Conservation (phyloP, 2,888 invertebrate genomes). For the Prenolepis imparis region DNA sequence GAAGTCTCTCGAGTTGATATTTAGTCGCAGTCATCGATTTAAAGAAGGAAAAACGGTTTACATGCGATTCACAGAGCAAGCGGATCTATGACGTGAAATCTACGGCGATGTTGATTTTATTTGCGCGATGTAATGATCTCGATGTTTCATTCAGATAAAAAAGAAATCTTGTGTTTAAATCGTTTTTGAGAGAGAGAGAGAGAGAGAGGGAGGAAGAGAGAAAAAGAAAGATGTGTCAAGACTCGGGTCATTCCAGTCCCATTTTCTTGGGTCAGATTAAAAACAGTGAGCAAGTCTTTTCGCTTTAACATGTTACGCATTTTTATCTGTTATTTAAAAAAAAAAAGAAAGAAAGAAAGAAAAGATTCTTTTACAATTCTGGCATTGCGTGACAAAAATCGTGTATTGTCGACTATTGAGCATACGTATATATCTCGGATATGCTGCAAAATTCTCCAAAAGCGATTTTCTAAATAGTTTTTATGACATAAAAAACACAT, state of each 20-base stretch:
- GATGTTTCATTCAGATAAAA: constrained; percentile 57
- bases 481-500: constrained; percentile 70
- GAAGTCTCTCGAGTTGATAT: constrained; percentile 62
- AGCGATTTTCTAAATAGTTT: constrained; percentile 77
- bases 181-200: constrained; percentile 63
- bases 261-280: constrained; percentile 68
- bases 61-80: constrained; percentile 75
- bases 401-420: constrained; percentile 62
- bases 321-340: constrained; percentile 61
- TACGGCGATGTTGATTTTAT: constrained; percentile 77
- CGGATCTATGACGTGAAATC: constrained; percentile 84
- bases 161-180: constrained; percentile 68
- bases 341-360: too few species aligned
- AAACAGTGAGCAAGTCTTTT: constrained; percentile 66
- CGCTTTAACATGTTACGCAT: constrained; percentile 64
- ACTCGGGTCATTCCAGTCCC: constrained; percentile 72
- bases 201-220: constrained; percentile 48
- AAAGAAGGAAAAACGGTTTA: constrained; percentile 51
- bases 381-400: constrained; percentile 60
- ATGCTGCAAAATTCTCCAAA: constrained; percentile 70
- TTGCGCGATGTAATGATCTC: constrained; percentile 77
- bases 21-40: constrained; percentile 54
- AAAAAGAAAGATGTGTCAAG: constrained; percentile 57
- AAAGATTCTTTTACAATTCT: constrained; percentile 41
- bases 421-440: constrained; percentile 54